These are phyloP conservation scores for Laspeyria flexula DNA, from an alignment of 2,888 invertebrate genomes.

Conservation along the genomic window DNA sequence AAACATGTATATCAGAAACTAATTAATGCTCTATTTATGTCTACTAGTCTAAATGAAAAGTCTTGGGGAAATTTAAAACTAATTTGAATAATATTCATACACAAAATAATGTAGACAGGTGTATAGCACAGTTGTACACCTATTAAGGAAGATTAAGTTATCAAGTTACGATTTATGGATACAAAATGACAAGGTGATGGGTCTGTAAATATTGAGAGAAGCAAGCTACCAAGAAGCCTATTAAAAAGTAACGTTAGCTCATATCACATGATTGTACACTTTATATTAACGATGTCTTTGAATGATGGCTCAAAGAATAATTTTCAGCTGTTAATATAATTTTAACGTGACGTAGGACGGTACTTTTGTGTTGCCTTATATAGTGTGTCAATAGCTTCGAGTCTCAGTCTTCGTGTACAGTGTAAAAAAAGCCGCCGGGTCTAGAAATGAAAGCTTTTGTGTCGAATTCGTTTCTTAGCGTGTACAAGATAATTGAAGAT, in stretches of 20 bases:
- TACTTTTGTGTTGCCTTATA: too few relatives aligned
- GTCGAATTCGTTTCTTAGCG: too few relatives aligned
- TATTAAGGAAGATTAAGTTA: conserved; percentile 68
- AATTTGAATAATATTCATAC: too few relatives aligned
- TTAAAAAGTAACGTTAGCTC: conserved; percentile 57
- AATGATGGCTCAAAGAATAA: conserved; percentile 26
- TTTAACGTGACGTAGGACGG: conserved; percentile 31
- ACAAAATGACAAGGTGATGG: conserved; percentile 57
- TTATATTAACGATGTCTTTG: conserved; percentile 51
- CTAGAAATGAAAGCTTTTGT: too few relatives aligned
- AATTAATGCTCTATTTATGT: too few relatives aligned
- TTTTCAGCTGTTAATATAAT: conserved; percentile 46
- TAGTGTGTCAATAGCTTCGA: too few relatives aligned
- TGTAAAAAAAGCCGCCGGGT: too few relatives aligned
- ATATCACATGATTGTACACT: conserved; percentile 49
- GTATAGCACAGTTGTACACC: conserved; percentile 17
- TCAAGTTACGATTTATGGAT: conserved; percentile 65
- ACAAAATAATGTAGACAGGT: conserved; percentile 31
- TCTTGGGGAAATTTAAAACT: not conserved
- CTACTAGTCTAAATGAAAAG: too few relatives aligned
- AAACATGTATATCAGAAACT: too few relatives aligned
- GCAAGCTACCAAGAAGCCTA: conserved; percentile 57
- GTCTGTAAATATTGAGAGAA: conserved; percentile 30
- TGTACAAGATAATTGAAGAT: too few relatives aligned
- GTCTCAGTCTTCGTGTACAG: too few relatives aligned